Base-by-base conservation (phyloP, 2,797 vertebrate genomes). In the Knipowitschia caucasica region DNA sequence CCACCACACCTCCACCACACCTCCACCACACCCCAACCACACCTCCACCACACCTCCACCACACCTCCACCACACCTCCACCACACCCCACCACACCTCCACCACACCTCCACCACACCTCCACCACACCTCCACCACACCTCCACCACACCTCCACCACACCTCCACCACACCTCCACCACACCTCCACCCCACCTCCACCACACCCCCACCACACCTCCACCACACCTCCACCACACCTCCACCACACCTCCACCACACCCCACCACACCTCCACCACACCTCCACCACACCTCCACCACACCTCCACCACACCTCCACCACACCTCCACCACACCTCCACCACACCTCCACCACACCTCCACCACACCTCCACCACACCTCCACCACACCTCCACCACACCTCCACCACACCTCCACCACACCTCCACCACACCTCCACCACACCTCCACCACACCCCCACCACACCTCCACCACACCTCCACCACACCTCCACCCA, bases 211-310 rank as follows among this genome's bases (percentile, higher is more conserved):
- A 44, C 64, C 42, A n/a, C n/a, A n/a, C n/a, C n/a, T n/a, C 23
- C 42, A 8, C 12, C 42, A 44, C 24, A 27, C 42, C 42, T 44
- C 42, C 42, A 44, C 64, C 42, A n/a, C n/a, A n/a, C n/a, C n/a
- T n/a, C 23, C 42, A 8, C 12, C 42, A 44, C 24, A 27, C 42
- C 42, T 44, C 42, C 42, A 44, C n/a, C n/a, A n/a, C n/a, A n/a
- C 64, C 42, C 23, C 42, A 8, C 12, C 42, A 44, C 24, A 27
- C 42, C 42, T 44, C 42, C 42, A 44, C 64, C 42, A n/a, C n/a
- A n/a, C n/a, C n/a, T n/a, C 23, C 42, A 8, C 12, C 42, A 44
- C 24, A 27, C 42, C 42, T 44, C 42, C 42, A 44, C 64, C 42
- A n/a, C n/a, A n/a, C n/a, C n/a, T n/a, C 23, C 42, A 8, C 12